Evolutionary conservation across 1,140 invertebrate species (phyloP), one percentile per base, ranked within the genome.

Genomic region (Eriosoma lanigerum): DNA sequence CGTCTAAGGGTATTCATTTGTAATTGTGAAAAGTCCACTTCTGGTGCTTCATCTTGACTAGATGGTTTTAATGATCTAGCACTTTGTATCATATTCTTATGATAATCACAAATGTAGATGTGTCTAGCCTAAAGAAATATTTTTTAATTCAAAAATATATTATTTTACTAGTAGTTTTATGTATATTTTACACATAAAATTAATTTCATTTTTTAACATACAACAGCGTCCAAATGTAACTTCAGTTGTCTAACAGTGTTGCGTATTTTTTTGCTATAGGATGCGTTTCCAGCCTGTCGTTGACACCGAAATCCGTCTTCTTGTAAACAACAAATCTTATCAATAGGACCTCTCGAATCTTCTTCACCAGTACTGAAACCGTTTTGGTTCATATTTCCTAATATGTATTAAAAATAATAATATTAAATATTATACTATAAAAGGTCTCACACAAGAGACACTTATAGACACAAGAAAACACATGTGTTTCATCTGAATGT

Each of bases 71-170:
- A 93, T 6, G 92, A 93, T 82, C 96, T 90, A 17, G 96, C 94
- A 86, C 92, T 94, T 86, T 98, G 96, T 83, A 98, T 98, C 83
- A 97, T 92, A 85, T 91, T 91, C 87, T 98, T 98, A 86, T 98
- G 96, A 85, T 93, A 92, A 85, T 98, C 96, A 88, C 97, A 98
- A 84, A 98, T 98, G 85, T 98, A 98, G 84, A 94, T 96, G 84
- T 98, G 96, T 83, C 92, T 89, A 52, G 94, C 94, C 94, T 96
- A 86, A 21, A 89, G 88, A 83, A 60, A 50, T 44, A 32, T 52
- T 44, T 50, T 46, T 81, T 4, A 52, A 9, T 58, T 60, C 60
- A 15, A 58, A 15, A 81, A 46, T 24, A 32, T 26, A 44, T 15
- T 70, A 50, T 26, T 52, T n/a, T 38, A 48, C 4, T 19, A 38